Evolutionary conservation across 2,888 invertebrate genomes (phyloP).

Genomic region (Scelioninae gen. 2): DNA sequence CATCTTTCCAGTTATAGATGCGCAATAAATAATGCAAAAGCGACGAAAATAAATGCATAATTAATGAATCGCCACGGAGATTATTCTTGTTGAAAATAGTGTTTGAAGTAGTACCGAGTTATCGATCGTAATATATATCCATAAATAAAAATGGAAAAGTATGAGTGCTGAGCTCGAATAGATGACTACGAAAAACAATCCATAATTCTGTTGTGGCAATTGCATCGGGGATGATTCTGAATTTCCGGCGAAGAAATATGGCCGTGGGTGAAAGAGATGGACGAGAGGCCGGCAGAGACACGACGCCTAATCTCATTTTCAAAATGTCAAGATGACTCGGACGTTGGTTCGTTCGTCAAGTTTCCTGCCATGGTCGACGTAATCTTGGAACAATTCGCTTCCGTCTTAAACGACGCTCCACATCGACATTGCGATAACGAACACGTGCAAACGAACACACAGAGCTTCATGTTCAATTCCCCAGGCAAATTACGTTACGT

Average conservation of each 20-base stretch:
- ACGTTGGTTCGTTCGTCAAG: constrained; percentile 33
- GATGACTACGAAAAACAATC: constrained; percentile 18
- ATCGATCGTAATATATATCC: constrained; percentile 19
- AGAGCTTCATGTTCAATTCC: constrained; percentile 30
- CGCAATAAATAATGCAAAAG: constrained; percentile 28
- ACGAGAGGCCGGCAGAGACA: constrained; percentile 44
- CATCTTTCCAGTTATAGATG: constrained; percentile 2
- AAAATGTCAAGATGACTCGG: constrained; percentile 46
- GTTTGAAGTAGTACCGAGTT: constrained; percentile 2
- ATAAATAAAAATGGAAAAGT: constrained; percentile 17
- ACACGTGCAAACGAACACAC: constrained; percentile 43
- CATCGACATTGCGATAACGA: constrained; percentile 55
- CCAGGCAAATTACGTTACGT: constrained; percentile 1
- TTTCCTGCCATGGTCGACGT: constrained; percentile 40
- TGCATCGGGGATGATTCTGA: constrained; percentile 11
- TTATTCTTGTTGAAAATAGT: constrained; percentile 16
- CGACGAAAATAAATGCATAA: constrained; percentile 38
- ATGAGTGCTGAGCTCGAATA: constrained; percentile 12
- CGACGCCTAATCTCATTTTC: constrained; percentile 55
- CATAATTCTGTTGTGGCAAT: constrained; percentile 28
- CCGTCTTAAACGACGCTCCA: constrained; percentile 50
- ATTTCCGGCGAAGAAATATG: constrained; percentile 44
- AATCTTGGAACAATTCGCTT: constrained; percentile 57
- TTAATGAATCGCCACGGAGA: constrained; percentile 18
- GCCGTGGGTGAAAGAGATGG: constrained; percentile 44